Evolutionary conservation across 1,140 invertebrate species (phyloP), one percentile per base, ranked within the genome.

Genomic region (Drosophila sp.): DNA sequence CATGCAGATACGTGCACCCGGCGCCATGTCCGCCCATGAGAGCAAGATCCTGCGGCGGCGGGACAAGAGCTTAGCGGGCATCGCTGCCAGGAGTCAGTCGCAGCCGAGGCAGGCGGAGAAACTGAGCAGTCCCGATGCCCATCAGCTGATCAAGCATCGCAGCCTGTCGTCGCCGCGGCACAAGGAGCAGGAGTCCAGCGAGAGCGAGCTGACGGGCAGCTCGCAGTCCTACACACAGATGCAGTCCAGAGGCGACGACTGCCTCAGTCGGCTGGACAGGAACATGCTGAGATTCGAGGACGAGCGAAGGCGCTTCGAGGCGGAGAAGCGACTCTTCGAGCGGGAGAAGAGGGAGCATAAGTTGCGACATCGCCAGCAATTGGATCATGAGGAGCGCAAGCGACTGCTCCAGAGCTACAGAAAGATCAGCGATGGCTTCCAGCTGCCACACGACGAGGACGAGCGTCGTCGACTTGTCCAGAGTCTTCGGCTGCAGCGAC

Each of bases 21-120:
- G 82, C 13, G 40, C 83, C 0, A 38, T 90, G 63, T 91, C 90
- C 14, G 89, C 90, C 4, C 91, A 92, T 51, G 84, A 92, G 51
- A 92, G 91, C 63, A 92, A 92, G 70, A 92, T 92, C 2, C 38
- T 92, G n/a, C 74, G 90, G 0, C 38, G 89, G 9, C 76, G 91
- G 8, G 82, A 92, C 69, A 92, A 91, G 38, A 78, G 16, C 11
- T 91, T 92, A 21, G 81, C 76, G 14, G 73, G 53, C 7, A 14
- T 71, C 4, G 75, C 90, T 0, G 75, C 83, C 0, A 82, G 93
- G 3, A 93, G 93, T 57, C 93, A 92, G 8, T 93, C 93, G 7
- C 92, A 92, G 56, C 93, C 93, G 4, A 72, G 92, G 2, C 71
- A 92, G 53, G 90, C 92, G 1, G 92, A 90, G 56, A 76, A 75